Conservation (phyloP, 2,888 invertebrate genomes). For the Chrysopilus asiliformis region DNA sequence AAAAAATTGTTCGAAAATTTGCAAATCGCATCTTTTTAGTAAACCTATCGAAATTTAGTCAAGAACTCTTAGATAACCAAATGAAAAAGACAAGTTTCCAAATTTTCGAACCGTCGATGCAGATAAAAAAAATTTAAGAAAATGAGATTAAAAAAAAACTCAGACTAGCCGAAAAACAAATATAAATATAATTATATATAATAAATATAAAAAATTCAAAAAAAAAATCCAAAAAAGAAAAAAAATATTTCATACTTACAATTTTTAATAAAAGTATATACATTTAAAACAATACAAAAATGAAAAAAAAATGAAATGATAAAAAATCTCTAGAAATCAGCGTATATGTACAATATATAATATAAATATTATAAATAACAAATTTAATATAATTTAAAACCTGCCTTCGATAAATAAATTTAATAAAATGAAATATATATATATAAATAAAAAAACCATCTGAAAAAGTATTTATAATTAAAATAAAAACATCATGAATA, state of each 20-base stretch:
- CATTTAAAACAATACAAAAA: constrained; percentile 11
- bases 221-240: constrained; percentile 11
- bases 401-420: constrained; percentile 13
- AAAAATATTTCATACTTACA: constrained; percentile 9
- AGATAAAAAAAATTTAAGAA: constrained; percentile 18
- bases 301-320: constrained; percentile 10
- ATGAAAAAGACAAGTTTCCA: constrained; percentile 18
- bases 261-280: constrained; percentile 13
- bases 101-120: no score
- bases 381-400: constrained; percentile 13
- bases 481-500: no score
- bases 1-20: no score
- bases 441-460: constrained; percentile 8
- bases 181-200: constrained; percentile 3
- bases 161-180: constrained; percentile 12
- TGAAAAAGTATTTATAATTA: constrained; percentile 5
- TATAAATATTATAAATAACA: constrained; percentile 9
- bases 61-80: constrained; percentile 14
- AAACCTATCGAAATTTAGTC: no score
- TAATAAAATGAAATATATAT: constrained; percentile 2
- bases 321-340: constrained; percentile 12
- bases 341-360: constrained; percentile 11
- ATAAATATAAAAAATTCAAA: constrained; percentile 11
- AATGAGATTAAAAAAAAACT: constrained; percentile 14
- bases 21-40: no score